Evolutionary conservation across 2,113 vertebrate genomes (phyloP).

Genomic region (Corvus moneduloides): DNA sequence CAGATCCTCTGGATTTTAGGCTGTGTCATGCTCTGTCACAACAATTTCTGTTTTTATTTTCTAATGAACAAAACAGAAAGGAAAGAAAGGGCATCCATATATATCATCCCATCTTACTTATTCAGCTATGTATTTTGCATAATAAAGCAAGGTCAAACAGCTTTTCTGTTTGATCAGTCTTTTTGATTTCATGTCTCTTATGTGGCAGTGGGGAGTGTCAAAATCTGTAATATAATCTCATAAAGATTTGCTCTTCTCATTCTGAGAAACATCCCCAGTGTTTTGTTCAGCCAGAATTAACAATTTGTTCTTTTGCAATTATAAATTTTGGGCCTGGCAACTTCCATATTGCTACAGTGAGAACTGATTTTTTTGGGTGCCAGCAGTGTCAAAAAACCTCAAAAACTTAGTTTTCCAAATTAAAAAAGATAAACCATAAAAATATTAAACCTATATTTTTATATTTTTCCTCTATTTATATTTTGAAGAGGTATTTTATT

Average conservation of each 20-base stretch:
- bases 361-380: background rate
- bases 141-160: background rate
- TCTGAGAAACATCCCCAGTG: background rate
- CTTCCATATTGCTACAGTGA: background rate
- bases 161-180: background rate
- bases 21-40: background rate
- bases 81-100: background rate
- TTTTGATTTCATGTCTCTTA: background rate
- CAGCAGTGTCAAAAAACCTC: background rate
- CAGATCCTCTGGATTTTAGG: background rate
- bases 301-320: background rate
- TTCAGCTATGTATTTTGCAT: background rate
- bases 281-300: background rate
- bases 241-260: background rate
- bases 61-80: background rate
- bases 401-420: background rate
- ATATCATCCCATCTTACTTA: background rate
- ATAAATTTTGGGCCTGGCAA: background rate
- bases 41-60: background rate
- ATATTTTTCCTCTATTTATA: background rate
- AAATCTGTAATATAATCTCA: background rate
- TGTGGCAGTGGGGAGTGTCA: background rate
- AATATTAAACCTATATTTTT: background rate
- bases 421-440: background rate
- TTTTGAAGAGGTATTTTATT: background rate